Evolutionary conservation across 92 coral and sea anemone genomes (phyloP).

Genomic region (Umimayanthus kanabou): DNA sequence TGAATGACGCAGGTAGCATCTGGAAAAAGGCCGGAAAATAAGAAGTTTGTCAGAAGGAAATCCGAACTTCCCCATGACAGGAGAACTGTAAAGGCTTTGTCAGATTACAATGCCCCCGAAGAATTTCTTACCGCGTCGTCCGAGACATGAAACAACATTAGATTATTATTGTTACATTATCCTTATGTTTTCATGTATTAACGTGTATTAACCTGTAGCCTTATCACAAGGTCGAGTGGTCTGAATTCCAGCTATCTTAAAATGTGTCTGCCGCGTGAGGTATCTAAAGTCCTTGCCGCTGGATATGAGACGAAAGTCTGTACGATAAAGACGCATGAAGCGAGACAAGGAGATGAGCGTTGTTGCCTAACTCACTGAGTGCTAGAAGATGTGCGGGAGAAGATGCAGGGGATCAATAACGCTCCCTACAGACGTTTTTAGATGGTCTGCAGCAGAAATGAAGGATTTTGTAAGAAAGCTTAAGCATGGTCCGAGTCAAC

Average conservation of each 20-base stretch:
- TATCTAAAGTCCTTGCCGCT: background rate
- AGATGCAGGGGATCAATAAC: background rate
- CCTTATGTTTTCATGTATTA: background rate
- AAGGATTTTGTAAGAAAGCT: background rate
- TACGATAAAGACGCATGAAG: background rate
- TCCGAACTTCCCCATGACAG: constrained; percentile 94
- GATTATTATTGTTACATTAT: background rate
- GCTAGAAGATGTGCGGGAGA: background rate
- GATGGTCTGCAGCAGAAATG: background rate
- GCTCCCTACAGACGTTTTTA: too few relatives aligned
- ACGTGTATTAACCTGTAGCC: background rate
- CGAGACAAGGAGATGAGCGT: background rate
- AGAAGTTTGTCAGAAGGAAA: constrained; percentile 90
- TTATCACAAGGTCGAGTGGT: background rate
- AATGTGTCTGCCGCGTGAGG: background rate
- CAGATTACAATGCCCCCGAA: constrained; percentile 72
- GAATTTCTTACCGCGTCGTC: constrained; percentile 69
- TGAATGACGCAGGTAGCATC: constrained; percentile 29
- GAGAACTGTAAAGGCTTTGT: constrained; percentile 77
- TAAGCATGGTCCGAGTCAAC: background rate
- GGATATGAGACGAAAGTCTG: background rate
- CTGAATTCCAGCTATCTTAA: background rate
- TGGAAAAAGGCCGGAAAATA: constrained; percentile 71
- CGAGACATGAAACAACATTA: constrained; percentile 18
- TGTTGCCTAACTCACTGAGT: background rate